These are phyloP conservation scores for Crossocerus cetratus DNA, from an alignment of 2,888 invertebrate species.

Conservation along the genomic window DNA sequence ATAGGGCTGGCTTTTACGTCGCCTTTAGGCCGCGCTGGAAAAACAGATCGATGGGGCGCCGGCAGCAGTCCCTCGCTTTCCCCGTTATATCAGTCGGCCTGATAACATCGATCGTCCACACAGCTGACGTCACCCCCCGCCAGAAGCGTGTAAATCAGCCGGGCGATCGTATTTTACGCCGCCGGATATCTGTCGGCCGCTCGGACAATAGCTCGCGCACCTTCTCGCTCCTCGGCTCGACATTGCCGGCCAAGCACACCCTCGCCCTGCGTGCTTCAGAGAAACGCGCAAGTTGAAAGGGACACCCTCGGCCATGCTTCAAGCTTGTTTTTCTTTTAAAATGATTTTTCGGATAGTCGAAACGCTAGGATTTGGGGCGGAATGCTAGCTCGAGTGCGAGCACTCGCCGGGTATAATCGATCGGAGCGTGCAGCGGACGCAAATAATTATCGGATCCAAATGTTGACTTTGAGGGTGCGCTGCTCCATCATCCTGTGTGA, in stretches of 20 bases:
- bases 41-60: conserved; percentile 55
- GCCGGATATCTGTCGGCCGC: conserved; percentile 2
- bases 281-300: too few species aligned
- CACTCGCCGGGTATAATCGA: too few species aligned
- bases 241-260: background rate
- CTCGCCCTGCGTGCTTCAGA: background rate
- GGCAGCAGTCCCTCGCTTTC: conserved; percentile 31
- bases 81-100: conserved; percentile 45
- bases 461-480: too few species aligned
- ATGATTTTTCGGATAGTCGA: background rate
- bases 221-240: background rate
- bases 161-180: conserved; percentile 34
- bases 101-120: conserved; percentile 56
- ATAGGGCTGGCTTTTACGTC: conserved; percentile 34
- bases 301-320: too few species aligned
- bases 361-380: too few species aligned
- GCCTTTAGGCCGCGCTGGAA: conserved; percentile 38
- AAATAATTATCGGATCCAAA: background rate
- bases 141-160: conserved; percentile 42
- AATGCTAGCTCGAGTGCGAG: too few species aligned
- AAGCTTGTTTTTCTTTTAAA: too few species aligned
- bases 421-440: background rate
- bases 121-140: conserved; percentile 52
- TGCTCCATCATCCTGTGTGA: too few species aligned
- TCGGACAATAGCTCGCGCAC: conserved; percentile 11